phyloP scores from a whole-genome alignment of 1,140 invertebrate species.

The Drosophila jambulina region DNA sequence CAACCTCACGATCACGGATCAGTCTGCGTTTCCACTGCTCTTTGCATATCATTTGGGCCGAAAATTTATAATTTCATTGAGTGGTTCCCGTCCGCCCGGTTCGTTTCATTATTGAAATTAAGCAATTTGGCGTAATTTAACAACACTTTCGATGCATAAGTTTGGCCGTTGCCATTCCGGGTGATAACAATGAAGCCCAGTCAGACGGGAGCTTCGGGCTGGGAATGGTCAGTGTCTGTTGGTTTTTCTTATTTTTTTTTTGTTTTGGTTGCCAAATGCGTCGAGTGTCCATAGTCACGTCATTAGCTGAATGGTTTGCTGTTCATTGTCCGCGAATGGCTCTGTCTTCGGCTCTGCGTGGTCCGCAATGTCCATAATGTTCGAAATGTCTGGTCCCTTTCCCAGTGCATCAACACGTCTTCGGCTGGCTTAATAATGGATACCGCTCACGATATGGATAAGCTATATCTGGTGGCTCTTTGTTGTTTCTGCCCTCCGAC shows the following conservation, averaged over 20 bases:
- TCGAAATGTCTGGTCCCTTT: conserved; percentile 28
- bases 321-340: conserved; percentile 42
- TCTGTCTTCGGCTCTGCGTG: conserved; percentile 32
- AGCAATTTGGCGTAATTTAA: conserved; percentile 84
- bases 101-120: conserved; percentile 82
- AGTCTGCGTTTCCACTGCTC: conserved; percentile 40
- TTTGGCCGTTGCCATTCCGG: conserved; percentile 56
- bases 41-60: conserved; percentile 76
- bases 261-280: conserved; percentile 34
- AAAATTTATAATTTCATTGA: conserved; percentile 82
- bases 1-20: conserved; percentile 50
- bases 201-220: conserved; percentile 17
- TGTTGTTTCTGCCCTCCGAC: conserved; percentile 26
- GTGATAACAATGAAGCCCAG: conserved; percentile 70
- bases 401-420: conserved; percentile 71
- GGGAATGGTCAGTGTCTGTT: conserved; percentile 18
- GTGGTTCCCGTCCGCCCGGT: conserved; percentile 34
- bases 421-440: conserved; percentile 65
- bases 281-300: conserved; percentile 77
- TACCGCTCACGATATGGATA: conserved; percentile 52
- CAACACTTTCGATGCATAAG: conserved; percentile 83
- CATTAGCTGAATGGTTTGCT: conserved; percentile 78
- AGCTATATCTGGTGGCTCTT: conserved; percentile 19
- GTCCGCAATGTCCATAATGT: conserved; percentile 25
- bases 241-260: conserved; percentile 1